Evolutionary conservation across 2,888 invertebrate species (phyloP), one percentile per base, ranked within the genome.

Genomic region (Drosophila dives): DNA sequence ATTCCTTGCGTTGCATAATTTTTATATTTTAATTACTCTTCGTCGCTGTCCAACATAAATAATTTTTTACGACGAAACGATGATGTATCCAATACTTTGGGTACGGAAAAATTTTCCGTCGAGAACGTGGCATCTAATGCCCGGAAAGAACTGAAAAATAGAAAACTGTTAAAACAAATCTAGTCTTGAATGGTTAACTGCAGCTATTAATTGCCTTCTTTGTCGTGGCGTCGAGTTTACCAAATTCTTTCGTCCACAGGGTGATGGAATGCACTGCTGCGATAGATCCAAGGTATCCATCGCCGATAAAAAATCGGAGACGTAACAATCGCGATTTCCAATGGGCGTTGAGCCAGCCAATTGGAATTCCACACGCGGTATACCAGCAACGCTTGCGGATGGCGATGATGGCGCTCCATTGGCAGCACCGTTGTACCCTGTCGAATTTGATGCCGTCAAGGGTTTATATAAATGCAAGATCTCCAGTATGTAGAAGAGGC

Each of bases 211-310:
- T 79, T 59, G 67, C 84, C 63, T 75, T 50, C 65, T 73, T 79
- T 92, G 92, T 49, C 91, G 90, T 1, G 93, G 93, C 8, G 93
- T 93, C 4, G 93, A 93, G 64, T 92, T 93, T 5, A 91, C 85
- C 50, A 92, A 83, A 66, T 86, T 88, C n/a, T 75, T 71, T 23
- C 80, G 68, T n/a, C 75, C 67, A 45, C 80, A 69, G 32, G 81
- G 74, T 10, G 82, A 71, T 0, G 92, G 91, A 4, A 91, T 90
- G 33, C 83, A 79, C n/a, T 89, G 86, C 23, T 83, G 86, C 2
- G 89, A 90, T 2, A 90, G 63, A 11, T 92, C 91, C 10, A 91
- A 64, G 6, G 75, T 80, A 42, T 89, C 86, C 11, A 86, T 89
- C 26, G 82, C 72, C 6, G 72, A 66, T 34, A 86, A 56, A 67